Evolutionary conservation across 2,113 vertebrate species (phyloP).

Genomic region (Regulus satrapa): DNA sequence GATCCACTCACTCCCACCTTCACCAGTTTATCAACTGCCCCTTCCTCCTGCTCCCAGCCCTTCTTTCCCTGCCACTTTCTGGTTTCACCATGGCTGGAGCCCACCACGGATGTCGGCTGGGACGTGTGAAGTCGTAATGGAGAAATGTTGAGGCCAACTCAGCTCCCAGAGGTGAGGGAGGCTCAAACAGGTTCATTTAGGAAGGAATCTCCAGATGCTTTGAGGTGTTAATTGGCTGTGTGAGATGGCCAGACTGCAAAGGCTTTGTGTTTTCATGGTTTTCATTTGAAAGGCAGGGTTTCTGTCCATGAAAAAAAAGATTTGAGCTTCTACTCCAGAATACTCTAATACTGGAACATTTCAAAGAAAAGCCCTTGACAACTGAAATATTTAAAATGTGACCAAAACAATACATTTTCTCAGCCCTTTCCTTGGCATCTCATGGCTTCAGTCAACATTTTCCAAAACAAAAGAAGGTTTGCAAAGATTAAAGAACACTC

Average conservation of each 20-base stretch:
- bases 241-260: not conserved
- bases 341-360: not conserved
- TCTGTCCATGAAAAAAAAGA: not conserved
- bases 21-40: not conserved
- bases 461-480: not conserved
- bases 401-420: not conserved
- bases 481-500: not conserved
- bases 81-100: not conserved
- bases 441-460: not conserved
- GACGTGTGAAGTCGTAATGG: accelerated
- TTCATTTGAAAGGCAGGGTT: not conserved
- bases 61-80: not conserved
- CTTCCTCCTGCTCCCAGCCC: not conserved
- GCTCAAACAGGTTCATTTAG: not conserved
- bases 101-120: not conserved
- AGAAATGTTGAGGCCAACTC: not conserved
- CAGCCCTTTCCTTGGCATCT: not conserved
- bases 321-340: not conserved
- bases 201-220: not conserved
- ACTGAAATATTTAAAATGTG: not conserved
- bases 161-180: not conserved
- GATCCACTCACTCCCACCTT: not conserved
- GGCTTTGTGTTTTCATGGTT: not conserved
- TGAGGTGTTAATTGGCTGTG: not conserved
- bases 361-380: not conserved